Evolutionary conservation across 1,140 invertebrate genomes (phyloP).

Genomic region (Adelges cooleyi): DNA sequence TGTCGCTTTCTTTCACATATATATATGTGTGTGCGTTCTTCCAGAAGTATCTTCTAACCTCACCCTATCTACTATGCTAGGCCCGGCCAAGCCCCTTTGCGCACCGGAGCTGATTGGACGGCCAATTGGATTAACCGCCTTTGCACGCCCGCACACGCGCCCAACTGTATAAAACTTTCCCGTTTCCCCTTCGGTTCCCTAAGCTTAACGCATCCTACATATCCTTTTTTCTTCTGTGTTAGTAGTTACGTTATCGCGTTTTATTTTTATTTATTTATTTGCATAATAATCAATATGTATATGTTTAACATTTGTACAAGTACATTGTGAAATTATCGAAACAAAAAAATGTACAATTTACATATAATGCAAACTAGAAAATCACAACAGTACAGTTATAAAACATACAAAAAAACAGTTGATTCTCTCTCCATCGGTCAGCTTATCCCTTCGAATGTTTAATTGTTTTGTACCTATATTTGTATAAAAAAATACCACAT

Average conservation of each 20-base stretch:
- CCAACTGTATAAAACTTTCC: conserved; percentile 15
- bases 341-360: too few relatives aligned
- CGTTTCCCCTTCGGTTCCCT: neutral
- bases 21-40: neutral
- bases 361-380: too few relatives aligned
- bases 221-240: neutral
- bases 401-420: too few relatives aligned
- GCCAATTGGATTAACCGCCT: conserved; percentile 24
- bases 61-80: neutral
- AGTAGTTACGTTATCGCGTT: neutral
- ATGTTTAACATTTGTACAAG: too few relatives aligned
- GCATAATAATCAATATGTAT: too few relatives aligned
- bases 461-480: neutral
- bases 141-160: conserved; percentile 26
- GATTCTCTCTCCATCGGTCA: too few relatives aligned
- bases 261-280: conserved; percentile 4
- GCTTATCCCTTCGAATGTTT: neutral
- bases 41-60: too few relatives aligned
- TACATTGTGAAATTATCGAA: too few relatives aligned
- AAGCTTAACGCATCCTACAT: neutral
- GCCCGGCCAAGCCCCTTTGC: neutral
- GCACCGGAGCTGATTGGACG: conserved; percentile 16
- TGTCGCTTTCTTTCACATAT: neutral
- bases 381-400: too few relatives aligned
- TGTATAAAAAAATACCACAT: neutral